These are phyloP conservation scores for Nicator chloris DNA, from an alignment of 2,113 vertebrate species.

Conservation along the genomic window DNA sequence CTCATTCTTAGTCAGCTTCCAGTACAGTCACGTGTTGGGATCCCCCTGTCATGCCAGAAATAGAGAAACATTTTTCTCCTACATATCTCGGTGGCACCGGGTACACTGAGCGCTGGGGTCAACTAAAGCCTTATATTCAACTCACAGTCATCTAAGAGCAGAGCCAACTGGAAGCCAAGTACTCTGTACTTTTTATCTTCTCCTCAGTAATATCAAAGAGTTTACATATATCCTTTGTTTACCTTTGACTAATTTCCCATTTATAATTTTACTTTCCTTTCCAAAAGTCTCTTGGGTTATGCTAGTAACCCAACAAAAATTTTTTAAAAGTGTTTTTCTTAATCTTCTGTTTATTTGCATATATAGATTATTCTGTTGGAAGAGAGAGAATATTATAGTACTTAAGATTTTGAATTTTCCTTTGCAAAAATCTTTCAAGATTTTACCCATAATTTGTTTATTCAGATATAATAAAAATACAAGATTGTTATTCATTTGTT, in stretches of 20 bases:
- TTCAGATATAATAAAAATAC: background rate
- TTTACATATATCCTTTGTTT: background rate
- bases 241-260: background rate
- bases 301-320: background rate
- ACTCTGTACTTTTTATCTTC: background rate
- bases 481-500: background rate
- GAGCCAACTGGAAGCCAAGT: background rate
- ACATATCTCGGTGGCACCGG: background rate
- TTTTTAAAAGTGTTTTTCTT: background rate
- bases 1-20: background rate
- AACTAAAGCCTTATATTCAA: background rate
- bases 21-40: background rate
- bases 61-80: rapidly evolving
- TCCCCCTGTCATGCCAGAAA: background rate
- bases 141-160: background rate
- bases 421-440: background rate
- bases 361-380: background rate
- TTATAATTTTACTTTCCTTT: background rate
- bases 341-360: background rate
- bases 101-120: too few relatives aligned
- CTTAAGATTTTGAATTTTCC: background rate
- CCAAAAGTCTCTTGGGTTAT: background rate
- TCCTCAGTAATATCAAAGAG: background rate
- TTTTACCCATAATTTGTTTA: background rate
- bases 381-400: background rate